Percentiles rank a stretch among this genome's conserved stretches.
These are phyloP conservation scores for Poecilia latipinna DNA, from an alignment of 2,113 vertebrate genomes.

Conservation along the genomic window DNA sequence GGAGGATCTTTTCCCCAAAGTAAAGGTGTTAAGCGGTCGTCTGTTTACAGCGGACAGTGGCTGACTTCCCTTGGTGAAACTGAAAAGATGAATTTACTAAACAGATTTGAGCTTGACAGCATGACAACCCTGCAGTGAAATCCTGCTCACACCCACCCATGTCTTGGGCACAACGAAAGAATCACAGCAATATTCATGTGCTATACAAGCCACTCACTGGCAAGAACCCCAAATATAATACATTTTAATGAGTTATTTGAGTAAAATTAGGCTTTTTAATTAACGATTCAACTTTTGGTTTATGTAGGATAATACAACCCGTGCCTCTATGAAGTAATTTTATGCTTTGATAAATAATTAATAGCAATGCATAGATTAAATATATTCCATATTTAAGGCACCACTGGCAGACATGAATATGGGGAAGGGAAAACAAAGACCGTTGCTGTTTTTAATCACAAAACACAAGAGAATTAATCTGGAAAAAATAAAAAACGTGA, in stretches of 20 bases:
- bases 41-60: not conserved
- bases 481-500: not conserved
- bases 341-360: not conserved
- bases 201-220: not conserved
- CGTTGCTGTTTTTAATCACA: not conserved
- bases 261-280: too few relatives aligned
- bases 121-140: constrained; percentile 18
- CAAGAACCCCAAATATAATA: not conserved
- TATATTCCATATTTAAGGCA: not conserved
- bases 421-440: not conserved
- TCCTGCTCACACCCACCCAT: not conserved
- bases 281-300: not conserved
- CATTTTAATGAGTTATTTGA: too few relatives aligned
- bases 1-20: not conserved
- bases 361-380: not conserved
- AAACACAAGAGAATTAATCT: not conserved
- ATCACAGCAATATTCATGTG: not conserved
- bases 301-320: too few relatives aligned
- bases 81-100: constrained; percentile 13
- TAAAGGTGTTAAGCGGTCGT: not conserved
- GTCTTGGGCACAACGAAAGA: not conserved
- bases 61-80: not conserved
- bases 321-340: too few relatives aligned
- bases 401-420: not conserved
- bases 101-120: constrained; percentile 5